Conservation (phyloP, 2,888 invertebrate species). For the Hyppa rectilinea region DNA sequence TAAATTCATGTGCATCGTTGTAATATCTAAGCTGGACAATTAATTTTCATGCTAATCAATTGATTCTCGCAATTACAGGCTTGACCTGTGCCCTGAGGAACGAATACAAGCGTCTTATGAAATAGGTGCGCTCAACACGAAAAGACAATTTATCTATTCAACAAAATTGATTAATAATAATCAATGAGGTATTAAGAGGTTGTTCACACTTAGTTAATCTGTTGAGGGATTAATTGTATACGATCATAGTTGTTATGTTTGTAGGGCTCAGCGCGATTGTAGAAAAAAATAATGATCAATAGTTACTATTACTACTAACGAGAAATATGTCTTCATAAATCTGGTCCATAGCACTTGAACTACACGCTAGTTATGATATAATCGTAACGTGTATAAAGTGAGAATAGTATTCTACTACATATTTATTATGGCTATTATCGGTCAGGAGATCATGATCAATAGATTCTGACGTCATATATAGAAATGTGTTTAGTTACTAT, state of each 20-base stretch:
- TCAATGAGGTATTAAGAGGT: slow-evolving; percentile 51
- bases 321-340: slow-evolving; percentile 52
- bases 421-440: slow-evolving; percentile 58
- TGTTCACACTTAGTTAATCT: slow-evolving; percentile 54
- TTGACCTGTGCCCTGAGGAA: slow-evolving; percentile 77
- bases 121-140: slow-evolving; percentile 58
- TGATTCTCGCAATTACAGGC: slow-evolving; percentile 78
- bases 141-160: slow-evolving; percentile 61
- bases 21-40: slow-evolving; percentile 70
- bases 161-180: slow-evolving; percentile 57
- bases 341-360: slow-evolving; percentile 37
- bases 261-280: not conserved
- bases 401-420: slow-evolving; percentile 52
- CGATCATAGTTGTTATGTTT: not conserved
- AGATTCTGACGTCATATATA: slow-evolving; percentile 49
- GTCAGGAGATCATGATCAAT: slow-evolving; percentile 53
- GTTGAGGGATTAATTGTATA: slow-evolving; percentile 45
- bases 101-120: slow-evolving; percentile 64
- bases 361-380: slow-evolving; percentile 36
- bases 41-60: slow-evolving; percentile 83
- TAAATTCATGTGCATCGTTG: slow-evolving; percentile 70
- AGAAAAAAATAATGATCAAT: slow-evolving; percentile 34
- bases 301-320: slow-evolving; percentile 21
- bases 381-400: slow-evolving; percentile 43
- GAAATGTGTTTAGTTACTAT: slow-evolving; percentile 44